phyloP scores from a whole-genome alignment of 2,113 vertebrate species.

The Peucedramus taeniatus region DNA sequence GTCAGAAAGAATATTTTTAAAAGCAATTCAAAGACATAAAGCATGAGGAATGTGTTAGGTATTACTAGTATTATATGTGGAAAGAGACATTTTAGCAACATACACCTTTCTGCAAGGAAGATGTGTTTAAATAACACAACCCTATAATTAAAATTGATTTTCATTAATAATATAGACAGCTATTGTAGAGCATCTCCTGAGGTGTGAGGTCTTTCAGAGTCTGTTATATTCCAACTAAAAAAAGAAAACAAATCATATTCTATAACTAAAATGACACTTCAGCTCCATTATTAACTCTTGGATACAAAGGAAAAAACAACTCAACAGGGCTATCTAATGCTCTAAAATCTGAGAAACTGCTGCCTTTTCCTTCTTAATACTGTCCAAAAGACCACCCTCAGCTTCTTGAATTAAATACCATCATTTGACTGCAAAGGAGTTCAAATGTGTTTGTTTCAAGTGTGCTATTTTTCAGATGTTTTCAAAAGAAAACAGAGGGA shows the following conservation, averaged over 20 bases:
- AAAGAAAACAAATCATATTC: background rate
- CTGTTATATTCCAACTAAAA: background rate
- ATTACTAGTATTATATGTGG: background rate
- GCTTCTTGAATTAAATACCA: background rate
- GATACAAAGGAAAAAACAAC: background rate
- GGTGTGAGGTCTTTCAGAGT: background rate
- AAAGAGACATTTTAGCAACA: background rate
- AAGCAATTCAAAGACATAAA: background rate
- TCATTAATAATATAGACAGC: background rate
- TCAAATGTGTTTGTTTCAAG: background rate
- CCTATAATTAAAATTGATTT: background rate
- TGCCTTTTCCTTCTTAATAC: background rate
- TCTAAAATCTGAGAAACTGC: background rate
- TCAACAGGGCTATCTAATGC: background rate
- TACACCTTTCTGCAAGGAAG: background rate
- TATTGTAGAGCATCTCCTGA: background rate
- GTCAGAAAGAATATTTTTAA: background rate
- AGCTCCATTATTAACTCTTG: background rate
- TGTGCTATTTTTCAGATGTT: background rate
- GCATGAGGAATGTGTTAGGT: background rate
- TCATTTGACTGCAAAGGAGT: background rate
- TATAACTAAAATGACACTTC: background rate
- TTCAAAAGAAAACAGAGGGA: background rate
- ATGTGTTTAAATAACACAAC: background rate
- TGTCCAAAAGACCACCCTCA: background rate